A percentile compares a stretch with the other conserved stretches of the same genome.
phyloP scores from a whole-genome alignment of 2,113 vertebrate species.

The Eleginops maclovinus region DNA sequence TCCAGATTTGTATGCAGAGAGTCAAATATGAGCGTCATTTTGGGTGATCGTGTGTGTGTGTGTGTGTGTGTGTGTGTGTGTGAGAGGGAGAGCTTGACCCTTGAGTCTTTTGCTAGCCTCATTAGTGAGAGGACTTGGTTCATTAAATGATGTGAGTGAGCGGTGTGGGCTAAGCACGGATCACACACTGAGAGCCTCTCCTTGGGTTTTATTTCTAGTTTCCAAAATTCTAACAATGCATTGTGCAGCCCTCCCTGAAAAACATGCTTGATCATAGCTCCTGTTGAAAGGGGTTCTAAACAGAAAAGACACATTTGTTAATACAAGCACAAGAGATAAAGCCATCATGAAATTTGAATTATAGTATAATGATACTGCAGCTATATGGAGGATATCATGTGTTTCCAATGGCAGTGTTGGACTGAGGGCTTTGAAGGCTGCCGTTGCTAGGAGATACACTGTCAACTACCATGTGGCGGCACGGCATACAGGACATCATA shows the following conservation, averaged over 20 bases:
- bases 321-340: background rate
- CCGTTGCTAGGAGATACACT: too few relatives aligned
- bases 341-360: background rate
- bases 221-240: background rate
- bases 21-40: conserved; percentile 49
- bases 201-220: conserved; percentile 31
- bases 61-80: background rate
- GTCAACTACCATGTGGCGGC: too few relatives aligned
- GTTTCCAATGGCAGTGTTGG: too few relatives aligned
- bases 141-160: conserved; percentile 74
- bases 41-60: conserved; percentile 17
- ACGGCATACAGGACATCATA: too few relatives aligned
- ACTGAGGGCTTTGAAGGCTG: too few relatives aligned
- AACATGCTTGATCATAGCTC: background rate
- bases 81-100: conserved; percentile 50
- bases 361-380: background rate
- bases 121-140: conserved; percentile 77
- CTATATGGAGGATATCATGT: background rate
- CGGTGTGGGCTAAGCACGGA: conserved; percentile 41
- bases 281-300: background rate
- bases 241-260: background rate
- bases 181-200: conserved; percentile 56
- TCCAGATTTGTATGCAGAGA: conserved; percentile 1
- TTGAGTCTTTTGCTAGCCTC: conserved; percentile 68
- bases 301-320: background rate